Evolutionary conservation across 2,797 vertebrate genomes (phyloP), one percentile per base, ranked within the genome.

Genomic region (Poecilia picta): DNA sequence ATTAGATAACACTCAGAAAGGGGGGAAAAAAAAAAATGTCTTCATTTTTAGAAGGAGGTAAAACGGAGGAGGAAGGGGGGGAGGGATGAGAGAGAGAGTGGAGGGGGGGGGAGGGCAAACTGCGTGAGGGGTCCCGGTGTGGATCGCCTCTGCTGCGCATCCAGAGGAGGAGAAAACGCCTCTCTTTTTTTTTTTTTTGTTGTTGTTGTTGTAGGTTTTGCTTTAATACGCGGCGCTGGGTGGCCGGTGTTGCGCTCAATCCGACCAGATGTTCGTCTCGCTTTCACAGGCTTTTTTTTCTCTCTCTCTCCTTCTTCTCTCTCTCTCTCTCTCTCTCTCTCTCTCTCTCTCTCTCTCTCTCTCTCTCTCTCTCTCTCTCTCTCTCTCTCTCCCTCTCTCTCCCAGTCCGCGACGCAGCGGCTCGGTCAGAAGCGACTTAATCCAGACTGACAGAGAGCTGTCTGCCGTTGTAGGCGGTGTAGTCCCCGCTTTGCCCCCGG

Each of bases 131-230:
- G 89, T 89, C 91, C 92, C 88, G 85, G 82, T 79, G 84, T 62
- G 89, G 87, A 89, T 92, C 88, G 94, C 89, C 85, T 91, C 89
- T 85, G 92, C 94, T 93, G 94, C 92, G 86, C 92, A 89, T 92
- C 91, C 91, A 90, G 84, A 87, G 88, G 84, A 86, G 88, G 89
- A 94, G 95, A 95, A 95, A 94, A 95, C 94, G 95, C 95, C 96
- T 96, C 94, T 49, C 7, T 49, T 47, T 47, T 18, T 1, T 47
- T 3, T 45, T 15, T 46, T 12, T 49, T 91, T 10, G 33, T 64
- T 36, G 2, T 16, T 16, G 15, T 46, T 46, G 18, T 91, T 10
- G 33, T 64, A 20, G 33, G 93, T 87, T 92, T 77, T n/a, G 89
- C 87, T 86, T 81, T 79, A 79, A 81, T 74, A 80, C 87, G 84